Conservation (phyloP, 2,888 invertebrate genomes). For the Dorcus hopei region DNA sequence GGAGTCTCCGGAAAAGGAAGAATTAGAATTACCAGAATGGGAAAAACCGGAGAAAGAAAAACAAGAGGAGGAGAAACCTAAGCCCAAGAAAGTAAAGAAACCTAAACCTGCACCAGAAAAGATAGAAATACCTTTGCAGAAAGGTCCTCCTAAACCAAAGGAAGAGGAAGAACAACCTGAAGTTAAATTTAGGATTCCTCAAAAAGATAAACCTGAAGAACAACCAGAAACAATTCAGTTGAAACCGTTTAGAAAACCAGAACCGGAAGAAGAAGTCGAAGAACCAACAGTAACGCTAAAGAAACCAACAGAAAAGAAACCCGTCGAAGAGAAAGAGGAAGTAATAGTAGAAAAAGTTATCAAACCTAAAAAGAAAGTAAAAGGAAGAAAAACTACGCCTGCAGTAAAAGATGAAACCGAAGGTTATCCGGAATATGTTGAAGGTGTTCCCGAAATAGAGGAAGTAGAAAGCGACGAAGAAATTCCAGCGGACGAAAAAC, state of each 20-base stretch:
- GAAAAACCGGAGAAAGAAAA: constrained; percentile 39
- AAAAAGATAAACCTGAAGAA: constrained; percentile 33
- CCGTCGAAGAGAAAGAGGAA: constrained; percentile 26
- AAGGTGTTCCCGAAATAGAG: constrained; percentile 6
- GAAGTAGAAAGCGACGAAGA: constrained; percentile 4
- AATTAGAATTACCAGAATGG: constrained; percentile 41
- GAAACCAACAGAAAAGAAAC: constrained; percentile 25
- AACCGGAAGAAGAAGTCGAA: constrained; percentile 38
- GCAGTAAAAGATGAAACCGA: constrained; percentile 28
- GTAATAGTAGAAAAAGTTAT: constrained; percentile 18
- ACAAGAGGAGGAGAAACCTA: constrained; percentile 27
- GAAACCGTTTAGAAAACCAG: constrained; percentile 14
- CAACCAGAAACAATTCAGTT: constrained; percentile 36
- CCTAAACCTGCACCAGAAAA: constrained; percentile 22
- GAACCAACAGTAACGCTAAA: constrained; percentile 49
- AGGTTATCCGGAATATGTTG: constrained; percentile 13
- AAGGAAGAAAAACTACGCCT: constrained; percentile 32
- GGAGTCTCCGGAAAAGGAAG: constrained; percentile 29
- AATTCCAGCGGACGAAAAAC: constrained; percentile 23
- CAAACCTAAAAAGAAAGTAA: constrained; percentile 12
- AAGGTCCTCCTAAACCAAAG: constrained; percentile 38
- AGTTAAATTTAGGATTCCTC: constrained; percentile 42
- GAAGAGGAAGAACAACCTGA: constrained; percentile 37
- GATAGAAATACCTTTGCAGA: constrained; percentile 23
- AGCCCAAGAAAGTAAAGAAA: constrained; percentile 23